Evolutionary conservation across 2,888 invertebrate genomes (phyloP).

Genomic region (Spodoptera littoralis): DNA sequence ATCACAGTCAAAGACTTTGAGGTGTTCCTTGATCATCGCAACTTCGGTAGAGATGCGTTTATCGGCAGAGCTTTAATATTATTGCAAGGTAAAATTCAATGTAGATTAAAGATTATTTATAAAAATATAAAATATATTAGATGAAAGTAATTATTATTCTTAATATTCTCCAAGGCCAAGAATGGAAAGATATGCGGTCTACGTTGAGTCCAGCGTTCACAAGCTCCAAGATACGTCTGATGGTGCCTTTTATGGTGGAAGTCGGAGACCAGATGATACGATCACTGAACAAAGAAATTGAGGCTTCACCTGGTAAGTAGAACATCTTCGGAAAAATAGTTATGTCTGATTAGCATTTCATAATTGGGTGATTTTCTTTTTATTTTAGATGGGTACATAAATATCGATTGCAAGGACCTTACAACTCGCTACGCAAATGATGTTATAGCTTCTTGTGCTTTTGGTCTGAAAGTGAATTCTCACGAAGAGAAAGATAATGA

Average conservation of each 20-base stretch:
- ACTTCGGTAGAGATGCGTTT: conserved; percentile 75
- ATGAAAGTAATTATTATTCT: too few species aligned
- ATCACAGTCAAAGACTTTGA: conserved; percentile 88
- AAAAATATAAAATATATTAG: too few species aligned
- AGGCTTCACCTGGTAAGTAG: conserved; percentile 63
- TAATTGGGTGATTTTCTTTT: not conserved
- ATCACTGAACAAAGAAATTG: conserved; percentile 60
- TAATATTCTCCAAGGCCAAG: conserved; percentile 51
- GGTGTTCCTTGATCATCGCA: conserved; percentile 83
- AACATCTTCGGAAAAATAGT: not conserved
- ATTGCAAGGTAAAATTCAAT: conserved; percentile 73
- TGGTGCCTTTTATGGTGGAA: conserved; percentile 79
- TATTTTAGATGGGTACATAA: conserved; percentile 58
- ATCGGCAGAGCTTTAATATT: conserved; percentile 83
- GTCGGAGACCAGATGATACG: conserved; percentile 70
- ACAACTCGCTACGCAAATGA: conserved; percentile 85
- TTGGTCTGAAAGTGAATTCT: conserved; percentile 87
- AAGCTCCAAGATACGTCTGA: conserved; percentile 80
- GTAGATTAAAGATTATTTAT: too few species aligned
- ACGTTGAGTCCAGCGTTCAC: conserved; percentile 84
- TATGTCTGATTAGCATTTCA: too few species aligned
- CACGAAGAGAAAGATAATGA: conserved; percentile 85
- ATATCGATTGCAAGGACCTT: conserved; percentile 79
- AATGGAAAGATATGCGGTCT: conserved; percentile 75
- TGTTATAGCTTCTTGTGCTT: conserved; percentile 86